Percentiles rank a stretch among this genome's conserved stretches.
Conservation (phyloP, 2,797 vertebrate species). For the Notamacropus eugenii region DNA sequence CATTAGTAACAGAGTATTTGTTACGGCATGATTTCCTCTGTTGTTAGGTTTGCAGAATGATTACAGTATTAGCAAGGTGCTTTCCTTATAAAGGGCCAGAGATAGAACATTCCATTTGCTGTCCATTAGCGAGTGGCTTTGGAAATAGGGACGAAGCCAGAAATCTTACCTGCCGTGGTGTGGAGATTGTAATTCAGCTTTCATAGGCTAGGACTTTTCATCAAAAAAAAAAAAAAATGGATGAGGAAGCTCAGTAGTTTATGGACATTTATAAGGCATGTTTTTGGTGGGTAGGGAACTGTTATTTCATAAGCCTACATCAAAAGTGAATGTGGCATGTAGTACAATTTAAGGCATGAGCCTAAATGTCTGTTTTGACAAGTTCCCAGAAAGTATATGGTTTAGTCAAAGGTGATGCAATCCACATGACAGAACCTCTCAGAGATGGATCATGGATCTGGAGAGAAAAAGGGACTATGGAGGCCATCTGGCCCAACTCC, state of each 20-base stretch:
- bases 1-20: constrained; percentile 91
- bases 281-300: constrained; percentile 71
- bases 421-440: background rate
- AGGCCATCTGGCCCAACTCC: background rate
- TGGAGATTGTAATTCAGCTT: constrained; percentile 79
- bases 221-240: constrained; percentile 59
- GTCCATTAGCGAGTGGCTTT: constrained; percentile 84
- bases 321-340: constrained; percentile 75
- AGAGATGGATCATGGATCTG: background rate
- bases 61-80: constrained; percentile 88
- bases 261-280: constrained; percentile 81
- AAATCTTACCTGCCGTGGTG: constrained; percentile 83
- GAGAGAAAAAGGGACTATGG: background rate
- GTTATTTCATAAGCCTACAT: constrained; percentile 80
- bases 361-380: constrained; percentile 70
- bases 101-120: constrained; percentile 86
- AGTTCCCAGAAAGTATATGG: constrained; percentile 54
- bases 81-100: constrained; percentile 84
- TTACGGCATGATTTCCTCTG: constrained; percentile 89
- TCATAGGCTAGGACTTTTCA: constrained; percentile 74
- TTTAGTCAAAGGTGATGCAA: constrained; percentile 36
- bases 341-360: constrained; percentile 76
- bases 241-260: constrained; percentile 83
- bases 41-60: constrained; percentile 88
- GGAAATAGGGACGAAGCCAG: constrained; percentile 81